Percentiles rank a stretch among this genome's conserved stretches.
Evolutionary conservation across 2,797 vertebrate species (phyloP).

Genomic region (Myotis planiceps): DNA sequence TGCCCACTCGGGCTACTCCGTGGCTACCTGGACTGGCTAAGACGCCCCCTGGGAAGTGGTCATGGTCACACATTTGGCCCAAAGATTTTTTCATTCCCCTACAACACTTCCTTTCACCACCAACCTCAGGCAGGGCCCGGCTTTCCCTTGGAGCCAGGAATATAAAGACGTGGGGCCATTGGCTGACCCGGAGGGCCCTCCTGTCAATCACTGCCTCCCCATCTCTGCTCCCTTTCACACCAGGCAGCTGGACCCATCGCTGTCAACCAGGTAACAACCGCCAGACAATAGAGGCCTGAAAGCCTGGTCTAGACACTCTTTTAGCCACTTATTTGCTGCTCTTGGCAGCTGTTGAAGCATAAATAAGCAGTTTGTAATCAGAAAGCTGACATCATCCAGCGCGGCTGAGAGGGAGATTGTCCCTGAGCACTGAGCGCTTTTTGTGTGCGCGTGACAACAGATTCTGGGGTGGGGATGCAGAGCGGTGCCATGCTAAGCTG

Average conservation of each 20-base stretch:
- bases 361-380: constrained; percentile 95
- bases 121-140: constrained; percentile 89
- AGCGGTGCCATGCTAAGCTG: constrained; percentile 87
- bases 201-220: constrained; percentile 91
- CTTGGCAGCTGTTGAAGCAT: constrained; percentile 94
- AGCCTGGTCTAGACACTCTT: constrained; percentile 94
- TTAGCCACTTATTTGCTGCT: constrained; percentile 94
- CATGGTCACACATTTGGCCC: constrained; percentile 89
- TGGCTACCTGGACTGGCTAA: constrained; percentile 74
- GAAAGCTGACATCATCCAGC: constrained; percentile 93
- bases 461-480: constrained; percentile 88
- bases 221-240: constrained; percentile 90
- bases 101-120: constrained; percentile 91
- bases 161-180: constrained; percentile 90
- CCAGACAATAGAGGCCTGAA: constrained; percentile 92
- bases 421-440: constrained; percentile 89
- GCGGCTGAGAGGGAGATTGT: constrained; percentile 92
- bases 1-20: background rate
- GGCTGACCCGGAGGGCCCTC: constrained; percentile 89
- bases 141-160: constrained; percentile 87
- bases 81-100: constrained; percentile 89
- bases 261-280: constrained; percentile 93
- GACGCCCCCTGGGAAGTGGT: constrained; percentile 85
- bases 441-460: constrained; percentile 84
- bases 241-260: constrained; percentile 92